Evolutionary conservation across 2,797 vertebrate genomes (phyloP), one percentile per base, ranked within the genome.

Genomic region (Toxotes lorentzi): DNA sequence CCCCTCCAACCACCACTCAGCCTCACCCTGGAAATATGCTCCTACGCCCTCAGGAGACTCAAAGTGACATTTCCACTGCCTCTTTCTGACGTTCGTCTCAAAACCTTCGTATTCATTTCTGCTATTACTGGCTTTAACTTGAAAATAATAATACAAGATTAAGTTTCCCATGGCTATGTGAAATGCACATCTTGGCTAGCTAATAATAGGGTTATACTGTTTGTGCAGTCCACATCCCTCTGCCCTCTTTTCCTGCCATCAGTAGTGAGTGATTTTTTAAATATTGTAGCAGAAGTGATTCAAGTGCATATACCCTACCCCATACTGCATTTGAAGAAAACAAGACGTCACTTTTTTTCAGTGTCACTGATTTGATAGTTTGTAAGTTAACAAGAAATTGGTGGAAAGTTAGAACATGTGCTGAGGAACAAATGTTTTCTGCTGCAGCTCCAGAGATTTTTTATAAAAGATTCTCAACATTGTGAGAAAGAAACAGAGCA

Each of bases 1-100:
- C 38, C 41, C 30, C 57, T 7, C 64, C 57, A 21, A 35, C 35
- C 51, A 35, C n/a, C 65, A 58, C 48, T 30, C 62, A 56, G 10
- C 57, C 45, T 66, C 59, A 14, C 38, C 67, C 70, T 60, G 45
- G 63, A 59, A 53, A 38, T 23, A 38, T 24, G 45, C 66, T 17
- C 5, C 67, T 13, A 1, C 6, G 7, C 69, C 73, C 72, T 73
- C 35, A 47, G 69, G 73, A 66, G 40, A 50, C 66, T 14, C 65
- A 30, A 35, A 64, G 43, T 32, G 56, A 73, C 61, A 13, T 66
- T n/a, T 21, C 32, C 40, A 0, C 65, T 59, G 57, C 54, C 12
- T 41, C 63, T 14, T 27, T 24, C 58, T 67, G 74, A 79, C 66
- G n/a, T 64, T 7, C 1, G 3, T 21, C 50, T 62, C 21, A 12